Conservation (phyloP, 2,113 vertebrate genomes). For the Aspiorhynchus laticeps region DNA sequence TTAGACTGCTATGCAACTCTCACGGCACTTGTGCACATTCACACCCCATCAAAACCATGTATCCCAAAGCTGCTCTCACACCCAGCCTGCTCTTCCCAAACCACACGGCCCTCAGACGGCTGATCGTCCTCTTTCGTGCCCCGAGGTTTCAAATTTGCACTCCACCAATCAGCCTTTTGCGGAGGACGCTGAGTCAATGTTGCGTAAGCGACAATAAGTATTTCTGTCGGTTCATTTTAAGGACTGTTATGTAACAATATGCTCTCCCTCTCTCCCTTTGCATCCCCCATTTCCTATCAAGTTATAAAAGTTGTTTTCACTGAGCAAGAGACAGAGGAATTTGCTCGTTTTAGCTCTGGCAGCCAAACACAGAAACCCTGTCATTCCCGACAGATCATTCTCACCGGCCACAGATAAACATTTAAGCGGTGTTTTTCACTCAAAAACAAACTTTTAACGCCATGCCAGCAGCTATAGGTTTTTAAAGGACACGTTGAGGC, state of each 20-base stretch:
- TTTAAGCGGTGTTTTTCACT: slow-evolving; percentile 41
- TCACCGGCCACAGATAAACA: slow-evolving; percentile 60
- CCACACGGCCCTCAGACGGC: slow-evolving; percentile 24
- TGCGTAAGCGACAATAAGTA: slow-evolving; percentile 37
- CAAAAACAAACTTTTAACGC: slow-evolving; percentile 46
- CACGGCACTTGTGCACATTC: background rate
- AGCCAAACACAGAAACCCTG: slow-evolving; percentile 57
- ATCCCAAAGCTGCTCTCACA: slow-evolving; percentile 18
- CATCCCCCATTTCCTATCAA: slow-evolving; percentile 44
- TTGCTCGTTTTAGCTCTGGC: slow-evolving; percentile 57
- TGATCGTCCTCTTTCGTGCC: background rate
- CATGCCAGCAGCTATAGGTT: slow-evolving; percentile 43
- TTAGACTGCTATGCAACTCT: slow-evolving; percentile 1
- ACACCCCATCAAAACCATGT: slow-evolving; percentile 29
- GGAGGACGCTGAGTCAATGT: slow-evolving; percentile 34
- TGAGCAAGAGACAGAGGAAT: slow-evolving; percentile 53
- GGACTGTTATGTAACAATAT: slow-evolving; percentile 45
- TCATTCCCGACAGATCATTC: slow-evolving; percentile 55
- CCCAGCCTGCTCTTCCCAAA: slow-evolving; percentile 24
- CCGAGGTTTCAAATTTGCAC: background rate
- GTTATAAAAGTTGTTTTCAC: slow-evolving; percentile 62
- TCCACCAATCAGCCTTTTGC: background rate
- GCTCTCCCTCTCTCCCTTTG: slow-evolving; percentile 16
- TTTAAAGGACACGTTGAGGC: slow-evolving; percentile 47
- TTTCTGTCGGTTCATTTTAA: slow-evolving; percentile 52